phyloP scores from a whole-genome alignment of 1,140 invertebrate genomes.

The Plutomurus gul region DNA sequence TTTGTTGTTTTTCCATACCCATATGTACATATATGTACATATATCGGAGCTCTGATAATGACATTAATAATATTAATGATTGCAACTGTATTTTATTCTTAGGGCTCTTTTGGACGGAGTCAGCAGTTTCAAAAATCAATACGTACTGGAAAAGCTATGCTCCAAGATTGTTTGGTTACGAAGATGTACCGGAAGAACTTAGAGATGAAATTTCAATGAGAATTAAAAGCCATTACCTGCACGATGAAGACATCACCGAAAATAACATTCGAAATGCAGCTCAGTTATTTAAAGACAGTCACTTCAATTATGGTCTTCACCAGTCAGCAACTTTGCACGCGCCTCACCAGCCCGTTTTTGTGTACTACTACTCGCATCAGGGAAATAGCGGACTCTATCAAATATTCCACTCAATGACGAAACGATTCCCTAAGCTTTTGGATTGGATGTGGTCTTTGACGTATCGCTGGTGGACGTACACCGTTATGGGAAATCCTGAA shows the following conservation, averaged over 20 bases:
- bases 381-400: neutral
- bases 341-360: neutral
- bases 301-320: neutral
- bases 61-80: too few species aligned
- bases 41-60: too few species aligned
- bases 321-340: neutral
- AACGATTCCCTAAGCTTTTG: neutral
- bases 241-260: neutral
- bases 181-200: neutral
- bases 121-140: neutral
- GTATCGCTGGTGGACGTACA: neutral
- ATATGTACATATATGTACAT: too few species aligned
- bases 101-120: neutral
- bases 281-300: neutral
- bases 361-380: neutral
- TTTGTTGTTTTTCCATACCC: too few species aligned
- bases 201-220: neutral
- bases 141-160: neutral
- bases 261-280: neutral
- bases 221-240: neutral
- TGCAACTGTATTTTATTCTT: too few species aligned
- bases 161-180: neutral
- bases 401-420: neutral
- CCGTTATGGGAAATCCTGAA: neutral
- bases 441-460: neutral